These are phyloP conservation scores for Zeuzera pyrina DNA, from an alignment of 2,888 invertebrate species.

Conservation along the genomic window DNA sequence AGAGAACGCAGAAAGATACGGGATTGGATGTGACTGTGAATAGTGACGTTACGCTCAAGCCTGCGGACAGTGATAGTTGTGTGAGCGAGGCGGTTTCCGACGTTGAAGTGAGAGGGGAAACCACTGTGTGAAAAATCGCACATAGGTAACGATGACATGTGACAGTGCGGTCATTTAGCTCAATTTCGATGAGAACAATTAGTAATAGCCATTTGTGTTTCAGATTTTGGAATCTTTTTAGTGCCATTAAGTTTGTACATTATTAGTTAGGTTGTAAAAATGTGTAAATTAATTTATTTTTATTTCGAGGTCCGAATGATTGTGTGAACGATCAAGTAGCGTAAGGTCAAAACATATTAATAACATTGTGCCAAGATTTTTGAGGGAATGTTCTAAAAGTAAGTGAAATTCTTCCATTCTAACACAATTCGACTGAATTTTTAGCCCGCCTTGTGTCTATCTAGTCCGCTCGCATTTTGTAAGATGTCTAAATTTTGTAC, in stretches of 20 bases:
- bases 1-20: slow-evolving; percentile 38
- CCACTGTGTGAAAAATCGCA: slow-evolving; percentile 37
- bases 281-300: slow-evolving; percentile 16
- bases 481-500: too few relatives aligned
- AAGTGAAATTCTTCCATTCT: too few relatives aligned
- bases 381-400: too few relatives aligned
- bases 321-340: background rate
- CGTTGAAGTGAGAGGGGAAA: slow-evolving; percentile 48
- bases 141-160: too few relatives aligned
- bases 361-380: background rate
- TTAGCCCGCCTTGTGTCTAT: too few relatives aligned
- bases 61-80: slow-evolving; percentile 61
- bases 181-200: slow-evolving; percentile 9
- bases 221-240: slow-evolving; percentile 5
- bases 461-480: too few relatives aligned
- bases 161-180: slow-evolving; percentile 4
- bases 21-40: slow-evolving; percentile 52
- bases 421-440: too few relatives aligned
- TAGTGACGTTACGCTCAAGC: slow-evolving; percentile 59
- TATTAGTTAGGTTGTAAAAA: slow-evolving; percentile 28
- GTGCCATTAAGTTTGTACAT: slow-evolving; percentile 24
- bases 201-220: slow-evolving; percentile 3
- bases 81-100: slow-evolving; percentile 62
- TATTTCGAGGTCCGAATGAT: background rate
- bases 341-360: background rate